phyloP scores from a whole-genome alignment of 37 sponge, comb jelly and placozoan genomes.

The Halichondria panicea region DNA sequence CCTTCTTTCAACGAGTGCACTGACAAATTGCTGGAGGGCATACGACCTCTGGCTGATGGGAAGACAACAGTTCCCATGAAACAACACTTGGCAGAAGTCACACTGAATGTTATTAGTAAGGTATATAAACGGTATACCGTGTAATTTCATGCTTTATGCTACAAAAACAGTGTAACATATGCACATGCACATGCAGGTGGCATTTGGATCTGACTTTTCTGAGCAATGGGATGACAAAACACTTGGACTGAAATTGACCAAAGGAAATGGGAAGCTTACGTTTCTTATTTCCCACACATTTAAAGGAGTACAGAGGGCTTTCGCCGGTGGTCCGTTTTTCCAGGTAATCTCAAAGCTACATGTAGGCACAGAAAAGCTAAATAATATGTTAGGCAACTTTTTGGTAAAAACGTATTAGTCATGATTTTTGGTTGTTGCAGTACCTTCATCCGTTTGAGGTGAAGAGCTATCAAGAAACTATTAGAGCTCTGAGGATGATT shows the following conservation, averaged over 20 bases:
- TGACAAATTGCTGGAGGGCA: conserved; percentile 10
- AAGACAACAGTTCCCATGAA: conserved; percentile 9
- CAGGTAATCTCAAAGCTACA: too few species aligned
- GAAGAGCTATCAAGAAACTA: neutral
- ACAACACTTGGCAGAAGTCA: neutral
- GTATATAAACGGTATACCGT: neutral
- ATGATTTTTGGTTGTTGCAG: too few species aligned
- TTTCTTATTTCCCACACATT: neutral
- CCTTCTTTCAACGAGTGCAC: conserved; percentile 21
- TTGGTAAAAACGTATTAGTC: too few species aligned
- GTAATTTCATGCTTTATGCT: too few species aligned
- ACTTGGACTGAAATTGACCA: neutral
- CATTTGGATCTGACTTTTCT: neutral
- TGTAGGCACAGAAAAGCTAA: too few species aligned
- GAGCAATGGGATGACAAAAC: neutral
- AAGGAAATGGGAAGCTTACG: neutral
- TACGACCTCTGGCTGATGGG: conserved; percentile 7
- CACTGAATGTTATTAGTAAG: neutral
- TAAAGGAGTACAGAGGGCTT: neutral
- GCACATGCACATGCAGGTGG: neutral
- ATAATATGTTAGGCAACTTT: too few species aligned
- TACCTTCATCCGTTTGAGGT: conserved; percentile 10
- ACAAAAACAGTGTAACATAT: too few species aligned
- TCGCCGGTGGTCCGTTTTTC: too few species aligned
- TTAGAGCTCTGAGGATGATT: neutral